These are phyloP conservation scores for Capitulum mitella DNA, from an alignment of 2,888 invertebrate genomes.

Conservation along the genomic window DNA sequence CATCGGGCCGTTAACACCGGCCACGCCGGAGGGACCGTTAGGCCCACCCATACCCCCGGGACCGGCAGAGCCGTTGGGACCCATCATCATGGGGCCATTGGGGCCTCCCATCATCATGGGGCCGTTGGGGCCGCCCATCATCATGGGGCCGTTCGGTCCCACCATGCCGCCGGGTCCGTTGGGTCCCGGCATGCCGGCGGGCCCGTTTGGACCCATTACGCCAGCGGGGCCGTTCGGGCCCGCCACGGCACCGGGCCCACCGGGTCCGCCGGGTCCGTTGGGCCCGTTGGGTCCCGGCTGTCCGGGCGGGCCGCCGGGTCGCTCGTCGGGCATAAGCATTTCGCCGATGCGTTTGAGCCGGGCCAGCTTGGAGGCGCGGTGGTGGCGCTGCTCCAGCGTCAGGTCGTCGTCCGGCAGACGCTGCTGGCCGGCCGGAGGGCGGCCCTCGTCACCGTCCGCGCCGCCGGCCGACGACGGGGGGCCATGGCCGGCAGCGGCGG, in stretches of 20 bases:
- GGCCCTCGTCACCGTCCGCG: background rate
- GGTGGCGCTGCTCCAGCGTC: conserved; percentile 90
- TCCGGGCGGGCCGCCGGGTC: no score
- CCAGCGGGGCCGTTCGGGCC: background rate
- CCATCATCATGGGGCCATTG: background rate
- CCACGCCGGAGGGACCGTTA: background rate
- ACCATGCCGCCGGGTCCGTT: background rate
- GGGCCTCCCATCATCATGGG: background rate
- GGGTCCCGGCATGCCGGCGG: conserved; percentile 22
- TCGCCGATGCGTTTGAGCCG: conserved; percentile 34
- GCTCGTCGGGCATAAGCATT: conserved; percentile 35
- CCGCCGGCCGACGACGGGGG: background rate
- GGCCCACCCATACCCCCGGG: background rate
- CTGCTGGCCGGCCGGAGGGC: background rate
- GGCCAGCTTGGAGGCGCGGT: conserved; percentile 76
- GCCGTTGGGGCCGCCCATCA: background rate
- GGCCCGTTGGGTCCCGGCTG: conserved; percentile 27
- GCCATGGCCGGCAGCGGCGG: background rate
- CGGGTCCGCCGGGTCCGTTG: no score
- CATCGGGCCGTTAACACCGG: background rate
- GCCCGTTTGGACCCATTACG: background rate
- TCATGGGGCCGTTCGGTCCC: background rate
- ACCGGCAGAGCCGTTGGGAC: no score
- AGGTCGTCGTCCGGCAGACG: conserved; percentile 90
- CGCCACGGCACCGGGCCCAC: no score